Evolutionary conservation across 1,140 invertebrate species (phyloP).

Genomic region (Leptinotarsa undecemlineata): DNA sequence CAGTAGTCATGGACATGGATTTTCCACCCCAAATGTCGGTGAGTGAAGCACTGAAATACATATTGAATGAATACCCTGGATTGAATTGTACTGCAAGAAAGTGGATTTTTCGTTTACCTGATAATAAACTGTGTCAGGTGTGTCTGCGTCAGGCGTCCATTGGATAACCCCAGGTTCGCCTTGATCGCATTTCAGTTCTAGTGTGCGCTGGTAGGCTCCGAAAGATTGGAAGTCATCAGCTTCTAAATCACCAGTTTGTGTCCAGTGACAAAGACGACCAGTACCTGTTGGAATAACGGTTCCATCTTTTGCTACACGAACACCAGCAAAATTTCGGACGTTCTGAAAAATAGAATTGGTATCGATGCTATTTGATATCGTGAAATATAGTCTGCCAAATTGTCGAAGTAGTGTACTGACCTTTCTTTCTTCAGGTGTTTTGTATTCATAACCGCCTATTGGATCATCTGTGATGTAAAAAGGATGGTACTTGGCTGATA

Average conservation of each 20-base stretch:
- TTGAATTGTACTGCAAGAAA: background rate
- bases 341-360: slow-evolving; percentile 59
- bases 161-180: slow-evolving; percentile 83
- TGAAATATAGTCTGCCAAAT: too few species aligned
- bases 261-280: slow-evolving; percentile 86
- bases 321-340: slow-evolving; percentile 81
- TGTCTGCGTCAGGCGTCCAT: slow-evolving; percentile 85
- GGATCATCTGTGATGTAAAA: slow-evolving; percentile 95
- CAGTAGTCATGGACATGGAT: slow-evolving; percentile 88
- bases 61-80: background rate
- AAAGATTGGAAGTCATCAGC: slow-evolving; percentile 84
- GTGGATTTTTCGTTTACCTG: slow-evolving; percentile 64
- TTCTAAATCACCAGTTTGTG: slow-evolving; percentile 68
- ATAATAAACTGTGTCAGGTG: slow-evolving; percentile 91
- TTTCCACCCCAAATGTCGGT: slow-evolving; percentile 92
- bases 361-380: too few species aligned
- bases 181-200: slow-evolving; percentile 79
- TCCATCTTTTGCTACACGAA: slow-evolving; percentile 67
- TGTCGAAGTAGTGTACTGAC: slow-evolving; percentile 56
- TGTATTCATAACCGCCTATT: slow-evolving; percentile 86
- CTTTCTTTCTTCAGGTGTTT: slow-evolving; percentile 79
- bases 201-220: slow-evolving; percentile 83
- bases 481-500: slow-evolving; percentile 86
- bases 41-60: slow-evolving; percentile 78
- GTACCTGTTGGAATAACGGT: slow-evolving; percentile 71